Conservation (phyloP, 2,888 invertebrate genomes). For the Eudasyphora cyanicolor region DNA sequence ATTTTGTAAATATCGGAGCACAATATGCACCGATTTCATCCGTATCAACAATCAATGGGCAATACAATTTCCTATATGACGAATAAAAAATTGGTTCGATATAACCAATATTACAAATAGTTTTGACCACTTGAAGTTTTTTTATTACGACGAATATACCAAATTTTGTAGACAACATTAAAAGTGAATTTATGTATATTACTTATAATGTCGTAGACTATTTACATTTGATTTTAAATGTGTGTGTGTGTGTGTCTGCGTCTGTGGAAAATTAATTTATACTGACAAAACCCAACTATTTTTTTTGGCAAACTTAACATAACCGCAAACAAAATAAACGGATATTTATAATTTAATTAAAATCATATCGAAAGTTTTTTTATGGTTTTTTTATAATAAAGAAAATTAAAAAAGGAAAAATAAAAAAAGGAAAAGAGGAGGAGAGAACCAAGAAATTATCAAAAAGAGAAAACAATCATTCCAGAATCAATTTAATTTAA, state of each 20-base stretch:
- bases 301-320: neutral
- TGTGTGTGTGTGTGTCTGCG: neutral
- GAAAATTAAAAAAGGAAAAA: constrained; percentile 23
- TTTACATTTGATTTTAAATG: neutral
- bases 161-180: too few species aligned
- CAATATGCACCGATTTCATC: too few species aligned
- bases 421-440: neutral
- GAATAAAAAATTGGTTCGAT: too few species aligned
- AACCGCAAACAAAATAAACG: neutral
- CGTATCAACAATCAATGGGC: too few species aligned
- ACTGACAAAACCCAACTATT: neutral
- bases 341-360: constrained; percentile 42
- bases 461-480: neutral
- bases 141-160: too few species aligned
- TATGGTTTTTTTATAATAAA: too few species aligned
- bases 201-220: neutral
- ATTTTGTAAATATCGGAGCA: too few species aligned
- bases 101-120: too few species aligned
- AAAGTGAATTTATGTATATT: too few species aligned
- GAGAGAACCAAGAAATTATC: neutral
- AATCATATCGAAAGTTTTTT: constrained; percentile 42
- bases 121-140: too few species aligned
- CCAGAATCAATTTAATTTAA: too few species aligned
- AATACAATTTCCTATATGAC: too few species aligned
- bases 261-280: neutral